Percentiles rank a stretch among this genome's conserved stretches.
Conservation (phyloP, 2,888 invertebrate species). For the Athalia cordata region DNA sequence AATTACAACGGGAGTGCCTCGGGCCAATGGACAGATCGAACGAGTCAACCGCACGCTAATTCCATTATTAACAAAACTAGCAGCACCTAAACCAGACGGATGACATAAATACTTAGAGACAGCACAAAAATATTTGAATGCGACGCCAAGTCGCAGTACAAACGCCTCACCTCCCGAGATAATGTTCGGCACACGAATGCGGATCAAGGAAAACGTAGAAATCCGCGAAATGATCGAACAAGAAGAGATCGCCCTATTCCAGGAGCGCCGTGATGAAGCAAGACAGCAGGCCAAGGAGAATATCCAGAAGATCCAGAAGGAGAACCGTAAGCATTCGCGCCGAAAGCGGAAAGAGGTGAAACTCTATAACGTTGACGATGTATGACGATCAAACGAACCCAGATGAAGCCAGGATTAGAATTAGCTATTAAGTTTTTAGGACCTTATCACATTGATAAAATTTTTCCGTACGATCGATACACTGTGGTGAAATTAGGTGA, state of each 20-base stretch:
- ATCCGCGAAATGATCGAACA: conserved; percentile 10
- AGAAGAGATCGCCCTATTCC: background rate
- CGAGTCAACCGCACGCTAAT: conserved; percentile 45
- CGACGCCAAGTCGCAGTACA: conserved; percentile 7
- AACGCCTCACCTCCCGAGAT: conserved; percentile 2
- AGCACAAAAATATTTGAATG: conserved; percentile 18
- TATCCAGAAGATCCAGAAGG: conserved; percentile 13
- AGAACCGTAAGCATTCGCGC: background rate
- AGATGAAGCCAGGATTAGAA: conserved; percentile 43
- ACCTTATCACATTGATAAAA: conserved; percentile 1
- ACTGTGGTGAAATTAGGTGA: background rate
- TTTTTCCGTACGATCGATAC: conserved; percentile 14
- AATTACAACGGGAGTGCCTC: conserved; percentile 45
- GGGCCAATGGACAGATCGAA: conserved; percentile 46
- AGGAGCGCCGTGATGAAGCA: background rate
- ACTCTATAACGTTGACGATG: conserved; percentile 43
- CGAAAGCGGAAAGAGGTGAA: conserved; percentile 18
- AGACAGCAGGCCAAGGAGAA: background rate
- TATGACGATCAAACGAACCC: conserved; percentile 44
- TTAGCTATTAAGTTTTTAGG: conserved; percentile 21
- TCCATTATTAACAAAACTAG: conserved; percentile 42
- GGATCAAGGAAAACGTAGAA: background rate
- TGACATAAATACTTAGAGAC: background rate
- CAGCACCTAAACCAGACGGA: background rate
- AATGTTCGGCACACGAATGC: conserved; percentile 6